Percentiles rank a stretch among this genome's conserved stretches.
phyloP scores from a whole-genome alignment of 2,797 vertebrate genomes.

The Pterois miles region DNA sequence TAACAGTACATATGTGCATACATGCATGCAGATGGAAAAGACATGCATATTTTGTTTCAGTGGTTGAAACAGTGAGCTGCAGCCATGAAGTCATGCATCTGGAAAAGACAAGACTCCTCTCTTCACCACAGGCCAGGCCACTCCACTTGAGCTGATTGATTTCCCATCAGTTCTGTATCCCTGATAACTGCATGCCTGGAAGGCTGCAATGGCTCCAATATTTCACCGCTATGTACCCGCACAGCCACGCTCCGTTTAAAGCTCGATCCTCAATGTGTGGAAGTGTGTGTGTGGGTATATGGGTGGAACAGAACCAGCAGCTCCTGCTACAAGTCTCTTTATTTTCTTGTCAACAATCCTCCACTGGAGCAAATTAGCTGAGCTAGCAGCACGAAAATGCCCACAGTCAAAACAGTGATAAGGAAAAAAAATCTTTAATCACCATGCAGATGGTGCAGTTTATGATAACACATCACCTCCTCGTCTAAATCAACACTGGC shows the following conservation, averaged over 20 bases:
- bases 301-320: background rate
- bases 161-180: conserved; percentile 80
- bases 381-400: conserved; percentile 15
- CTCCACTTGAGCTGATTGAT: conserved; percentile 82
- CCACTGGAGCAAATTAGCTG: conserved; percentile 30
- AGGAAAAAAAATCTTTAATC: conserved; percentile 30
- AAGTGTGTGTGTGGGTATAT: conserved; percentile 7
- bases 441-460: conserved; percentile 33
- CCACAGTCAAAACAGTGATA: conserved; percentile 29
- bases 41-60: background rate
- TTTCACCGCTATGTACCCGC: conserved; percentile 63
- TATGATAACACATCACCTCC: conserved; percentile 1
- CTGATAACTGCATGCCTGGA: conserved; percentile 80
- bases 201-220: conserved; percentile 76
- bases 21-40: background rate
- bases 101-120: conserved; percentile 53
- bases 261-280: conserved; percentile 27
- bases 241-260: conserved; percentile 48
- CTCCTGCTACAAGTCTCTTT: background rate
- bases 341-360: conserved; percentile 35
- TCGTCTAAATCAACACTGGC: background rate
- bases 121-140: conserved; percentile 55
- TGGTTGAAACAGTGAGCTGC: conserved; percentile 12
- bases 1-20: background rate
- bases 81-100: conserved; percentile 38